Evolutionary conservation across 2,888 invertebrate species (phyloP).

Genomic region (Corythucha ciliata): DNA sequence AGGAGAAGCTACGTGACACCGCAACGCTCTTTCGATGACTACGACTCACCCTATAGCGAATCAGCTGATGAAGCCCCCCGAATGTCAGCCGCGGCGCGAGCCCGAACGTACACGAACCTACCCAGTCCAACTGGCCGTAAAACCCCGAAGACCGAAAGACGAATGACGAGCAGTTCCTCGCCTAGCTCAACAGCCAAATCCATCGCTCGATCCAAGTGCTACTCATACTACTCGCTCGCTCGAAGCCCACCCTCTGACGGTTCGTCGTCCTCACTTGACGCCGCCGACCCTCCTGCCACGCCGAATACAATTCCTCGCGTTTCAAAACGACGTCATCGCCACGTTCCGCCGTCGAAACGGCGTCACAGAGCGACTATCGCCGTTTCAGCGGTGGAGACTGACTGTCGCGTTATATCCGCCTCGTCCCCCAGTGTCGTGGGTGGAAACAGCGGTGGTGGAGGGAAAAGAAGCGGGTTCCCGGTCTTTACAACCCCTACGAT

Average conservation of each 20-base stretch:
- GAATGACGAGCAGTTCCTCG: constrained; percentile 9
- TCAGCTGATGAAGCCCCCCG: constrained; percentile 37
- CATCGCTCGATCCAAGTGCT: constrained; percentile 37
- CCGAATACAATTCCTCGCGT: constrained; percentile 38
- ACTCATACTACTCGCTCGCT: constrained; percentile 39
- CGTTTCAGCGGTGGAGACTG: constrained; percentile 28
- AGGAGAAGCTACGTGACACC: constrained; percentile 27
- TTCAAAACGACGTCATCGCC: constrained; percentile 35
- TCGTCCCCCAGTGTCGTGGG: constrained; percentile 34
- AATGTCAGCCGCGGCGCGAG: too few species aligned
- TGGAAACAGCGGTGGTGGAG: too few species aligned
- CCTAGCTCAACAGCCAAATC: constrained; percentile 28
- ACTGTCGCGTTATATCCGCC: constrained; percentile 32
- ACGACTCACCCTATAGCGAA: constrained; percentile 38
- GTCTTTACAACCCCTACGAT: too few species aligned
- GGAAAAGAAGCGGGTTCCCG: too few species aligned
- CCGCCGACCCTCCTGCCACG: constrained; percentile 35
- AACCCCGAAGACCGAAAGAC: constrained; percentile 18
- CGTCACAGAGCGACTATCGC: constrained; percentile 29
- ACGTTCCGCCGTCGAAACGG: constrained; percentile 33
- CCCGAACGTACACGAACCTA: constrained; percentile 26
- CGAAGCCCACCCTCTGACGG: constrained; percentile 39
- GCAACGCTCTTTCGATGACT: constrained; percentile 36
- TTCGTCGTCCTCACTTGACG: constrained; percentile 37
- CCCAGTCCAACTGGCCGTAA: constrained; percentile 31